These are phyloP conservation scores for Lacanobia oleracea DNA, from an alignment of 2,888 invertebrate species.

Conservation along the genomic window DNA sequence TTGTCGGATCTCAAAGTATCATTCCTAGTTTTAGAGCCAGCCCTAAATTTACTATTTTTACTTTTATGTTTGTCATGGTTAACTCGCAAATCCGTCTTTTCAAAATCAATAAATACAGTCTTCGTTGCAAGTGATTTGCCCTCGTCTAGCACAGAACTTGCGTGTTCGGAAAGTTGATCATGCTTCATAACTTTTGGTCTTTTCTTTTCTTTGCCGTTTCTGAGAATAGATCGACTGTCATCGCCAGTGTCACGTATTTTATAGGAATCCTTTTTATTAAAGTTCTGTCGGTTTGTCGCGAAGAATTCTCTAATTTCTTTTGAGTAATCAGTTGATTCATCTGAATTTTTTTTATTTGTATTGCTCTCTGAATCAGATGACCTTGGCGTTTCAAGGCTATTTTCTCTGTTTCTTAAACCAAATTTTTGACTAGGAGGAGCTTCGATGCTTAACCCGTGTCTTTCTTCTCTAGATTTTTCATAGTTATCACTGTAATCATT, in stretches of 20 bases:
- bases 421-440: not conserved
- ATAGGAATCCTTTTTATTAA: not conserved
- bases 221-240: not conserved
- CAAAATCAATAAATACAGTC: slow-evolving; percentile 3
- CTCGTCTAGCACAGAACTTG: slow-evolving; percentile 25
- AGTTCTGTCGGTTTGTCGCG: not conserved
- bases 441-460: slow-evolving; percentile 23
- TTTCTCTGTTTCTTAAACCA: not conserved
- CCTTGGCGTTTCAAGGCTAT: not conserved
- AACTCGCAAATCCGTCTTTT: not conserved
- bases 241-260: not conserved
- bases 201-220: not conserved
- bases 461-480: slow-evolving; percentile 29
- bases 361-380: not conserved
- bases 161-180: slow-evolving; percentile 24
- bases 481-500: slow-evolving; percentile 46
- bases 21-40: not conserved
- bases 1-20: not conserved
- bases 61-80: not conserved
- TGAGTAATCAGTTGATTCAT: not conserved
- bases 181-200: not conserved
- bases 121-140: slow-evolving; percentile 32
- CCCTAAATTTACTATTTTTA: not conserved
- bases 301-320: not conserved
- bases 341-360: not conserved